Evolutionary conservation across 2,888 invertebrate species (phyloP).

Genomic region (Caenorhabditis panamensis): DNA sequence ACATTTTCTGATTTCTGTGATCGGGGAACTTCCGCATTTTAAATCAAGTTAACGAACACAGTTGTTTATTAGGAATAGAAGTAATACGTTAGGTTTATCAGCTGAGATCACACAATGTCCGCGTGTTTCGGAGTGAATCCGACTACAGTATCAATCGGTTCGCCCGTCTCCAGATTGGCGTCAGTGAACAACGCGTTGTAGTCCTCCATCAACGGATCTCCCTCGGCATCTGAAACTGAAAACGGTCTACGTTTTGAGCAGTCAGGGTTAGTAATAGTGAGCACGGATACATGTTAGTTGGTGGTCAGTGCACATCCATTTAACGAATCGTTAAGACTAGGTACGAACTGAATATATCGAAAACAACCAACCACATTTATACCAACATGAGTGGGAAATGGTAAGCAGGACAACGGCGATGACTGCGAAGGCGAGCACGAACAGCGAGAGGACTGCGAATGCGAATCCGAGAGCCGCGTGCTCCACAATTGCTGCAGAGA

Average conservation of each 20-base stretch:
- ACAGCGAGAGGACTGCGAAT: conserved; percentile 71
- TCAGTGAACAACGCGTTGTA: conserved; percentile 59
- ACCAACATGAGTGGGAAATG: conserved; percentile 72
- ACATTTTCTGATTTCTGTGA: neutral
- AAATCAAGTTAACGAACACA: neutral
- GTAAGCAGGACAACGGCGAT: conserved; percentile 72
- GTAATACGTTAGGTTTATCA: neutral
- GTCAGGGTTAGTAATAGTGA: neutral
- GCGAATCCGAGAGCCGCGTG: conserved; percentile 71
- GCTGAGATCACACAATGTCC: conserved; percentile 60
- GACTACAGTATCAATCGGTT: conserved; percentile 67
- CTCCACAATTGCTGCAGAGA: conserved; percentile 67
- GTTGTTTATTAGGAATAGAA: neutral
- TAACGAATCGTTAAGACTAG: neutral
- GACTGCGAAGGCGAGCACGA: conserved; percentile 71
- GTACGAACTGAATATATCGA: neutral
- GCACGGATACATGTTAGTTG: conserved; percentile 9
- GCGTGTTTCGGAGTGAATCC: conserved; percentile 68
- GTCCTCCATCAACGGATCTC: conserved; percentile 65
- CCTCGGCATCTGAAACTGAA: conserved; percentile 62
- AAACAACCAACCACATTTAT: conserved; percentile 67
- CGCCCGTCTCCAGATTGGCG: conserved; percentile 36
- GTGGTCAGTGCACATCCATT: conserved; percentile 7
- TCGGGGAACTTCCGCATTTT: neutral
- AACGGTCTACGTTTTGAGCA: conserved; percentile 10